Base-by-base conservation (phyloP, 2,113 vertebrate species). In the Salvelinus namaycush region DNA sequence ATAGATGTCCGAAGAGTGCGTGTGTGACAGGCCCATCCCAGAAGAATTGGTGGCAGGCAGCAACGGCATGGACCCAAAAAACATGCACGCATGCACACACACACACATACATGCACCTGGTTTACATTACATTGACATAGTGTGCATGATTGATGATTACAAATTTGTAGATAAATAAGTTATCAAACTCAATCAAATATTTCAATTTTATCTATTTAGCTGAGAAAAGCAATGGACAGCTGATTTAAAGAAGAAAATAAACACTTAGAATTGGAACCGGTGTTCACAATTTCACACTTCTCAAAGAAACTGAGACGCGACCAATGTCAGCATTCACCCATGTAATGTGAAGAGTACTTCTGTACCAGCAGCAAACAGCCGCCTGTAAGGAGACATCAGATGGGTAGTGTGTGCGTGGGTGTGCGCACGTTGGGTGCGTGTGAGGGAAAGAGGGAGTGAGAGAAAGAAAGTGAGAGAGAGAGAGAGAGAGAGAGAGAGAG, bases 1-100 rank as follows among this genome's bases (percentile, higher is more conserved):
- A 81, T 75, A 59, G 69, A 70, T 68, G 59, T 74, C 24, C 48
- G 14, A 18, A 59, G 65, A 48, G 3, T 73, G 59, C 44, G 5
- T 72, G 24, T 76, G 22, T 79, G 79, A 74, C 78, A 76, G 65
- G 22, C 20, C 51, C 73, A 48, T 74, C 67, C 70, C 68, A 75
- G 69, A 59, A 59, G 74, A 59, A 74, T 48, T 20, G 57, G 14
- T 73, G 13, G 18, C 44, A 66, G 39, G 64, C 48, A 2, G 54
- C 70, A 9, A 18, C 57, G 26, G 22, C 70, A 72, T 18, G 51
- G 49, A 72, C 26, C 26, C 70, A 60, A 26, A 31, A 72, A 27
- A 4, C 70, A 8, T 5, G 1, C 22, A 26, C 13, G 16, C 16
- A 20, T 1, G 0, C 16, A 57, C 54, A 31, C 54, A 57, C 54